These are phyloP conservation scores for Myotis vivesi DNA, from an alignment of 2,797 vertebrate species.

Conservation along the genomic window DNA sequence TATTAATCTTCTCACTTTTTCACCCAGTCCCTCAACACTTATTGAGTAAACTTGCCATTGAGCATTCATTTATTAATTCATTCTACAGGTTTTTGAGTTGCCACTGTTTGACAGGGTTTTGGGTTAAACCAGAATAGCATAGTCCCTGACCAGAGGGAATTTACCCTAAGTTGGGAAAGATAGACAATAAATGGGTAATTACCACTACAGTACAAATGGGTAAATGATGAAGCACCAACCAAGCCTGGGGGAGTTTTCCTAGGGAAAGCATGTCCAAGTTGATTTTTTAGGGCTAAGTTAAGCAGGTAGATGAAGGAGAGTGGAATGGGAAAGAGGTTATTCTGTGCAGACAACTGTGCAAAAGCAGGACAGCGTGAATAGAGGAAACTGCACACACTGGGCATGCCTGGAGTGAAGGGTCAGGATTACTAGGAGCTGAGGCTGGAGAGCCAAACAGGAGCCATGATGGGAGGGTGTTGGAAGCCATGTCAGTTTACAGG, in stretches of 20 bases:
- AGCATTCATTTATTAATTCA: background rate
- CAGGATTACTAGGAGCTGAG: background rate
- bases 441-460: background rate
- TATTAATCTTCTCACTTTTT: background rate
- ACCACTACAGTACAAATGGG: background rate
- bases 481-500: background rate
- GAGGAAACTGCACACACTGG: background rate
- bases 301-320: background rate
- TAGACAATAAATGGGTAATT: background rate
- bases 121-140: background rate
- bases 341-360: background rate
- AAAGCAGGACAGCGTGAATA: background rate
- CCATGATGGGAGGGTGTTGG: background rate
- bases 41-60: background rate
- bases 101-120: background rate
- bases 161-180: background rate
- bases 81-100: slow-evolving; percentile 12
- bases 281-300: background rate
- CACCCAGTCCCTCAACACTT: background rate
- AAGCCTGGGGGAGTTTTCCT: background rate
- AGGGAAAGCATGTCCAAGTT: background rate
- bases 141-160: background rate
- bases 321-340: background rate
- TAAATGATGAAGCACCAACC: background rate
- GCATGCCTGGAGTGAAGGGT: background rate